Evolutionary conservation across 1,140 invertebrate genomes (phyloP), one percentile per base, ranked within the genome.

Genomic region (Tachypleus tridentatus): DNA sequence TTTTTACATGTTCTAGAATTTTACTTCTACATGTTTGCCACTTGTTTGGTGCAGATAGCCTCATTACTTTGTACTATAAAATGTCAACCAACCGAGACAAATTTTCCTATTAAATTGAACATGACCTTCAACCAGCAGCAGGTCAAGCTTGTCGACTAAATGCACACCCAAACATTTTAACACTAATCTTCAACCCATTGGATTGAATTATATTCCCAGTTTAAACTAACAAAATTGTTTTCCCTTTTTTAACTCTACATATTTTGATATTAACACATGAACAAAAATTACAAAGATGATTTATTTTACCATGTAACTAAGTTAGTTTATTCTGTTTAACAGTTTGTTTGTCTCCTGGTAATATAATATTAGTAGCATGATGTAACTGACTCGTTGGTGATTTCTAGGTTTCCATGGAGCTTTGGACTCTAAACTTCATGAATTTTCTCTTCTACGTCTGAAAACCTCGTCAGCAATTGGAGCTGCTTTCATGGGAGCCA

Each of bases 401-500:
- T 61, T 51, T 51, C 64, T 67, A 61, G 74, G 71, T 9, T 65
- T 77, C 51, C 64, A 69, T 54, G 62, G 66, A 4, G 62, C 57
- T 9, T 60, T 64, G 6, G 54, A 56, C 3, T 58, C 67, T 47
- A 56, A 70, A 56, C 66, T 86, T 0, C 75, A 80, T 53, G 81
- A 85, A 72, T 76, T 91, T 8, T 84, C 82, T 29, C 75, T 93
- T 4, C 70, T 88, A 5, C 75, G 73, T 59, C 77, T 91, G 10
- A 86, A 79, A 57, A 82, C 81, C 6, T 80, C 83, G 4, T 81
- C 84, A 52, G 87, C 88, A 3, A 73, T 86, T 47, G 90, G 90
- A 3, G 87, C 89, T 3, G 86, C 86, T 51, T 87, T 86, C 68
- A 73, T 91, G 59, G 88, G 84, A 2, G 84, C 86, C 0, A 85